Percentiles rank a stretch among this genome's conserved stretches.
Evolutionary conservation across 2,113 vertebrate genomes (phyloP).

Genomic region (Gymnarchus niloticus): DNA sequence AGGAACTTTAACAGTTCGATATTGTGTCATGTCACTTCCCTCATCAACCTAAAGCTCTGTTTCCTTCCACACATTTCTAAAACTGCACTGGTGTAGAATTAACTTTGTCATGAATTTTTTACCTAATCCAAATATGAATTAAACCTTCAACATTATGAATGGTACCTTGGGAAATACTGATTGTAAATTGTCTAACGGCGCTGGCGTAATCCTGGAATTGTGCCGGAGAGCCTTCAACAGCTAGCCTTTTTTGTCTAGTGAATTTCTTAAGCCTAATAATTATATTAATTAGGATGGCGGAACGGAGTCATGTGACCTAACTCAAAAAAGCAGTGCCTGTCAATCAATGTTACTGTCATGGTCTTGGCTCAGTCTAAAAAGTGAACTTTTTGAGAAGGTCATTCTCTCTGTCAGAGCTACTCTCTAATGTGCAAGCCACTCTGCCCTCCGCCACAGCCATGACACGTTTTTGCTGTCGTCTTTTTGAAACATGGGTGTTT

Average conservation of each 20-base stretch:
- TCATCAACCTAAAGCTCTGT: not conserved
- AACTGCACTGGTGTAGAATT: slow-evolving; percentile 1
- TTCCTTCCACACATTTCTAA: not conserved
- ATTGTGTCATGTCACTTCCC: not conserved
- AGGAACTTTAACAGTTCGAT: not conserved
- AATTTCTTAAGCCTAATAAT: not conserved
- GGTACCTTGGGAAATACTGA: not conserved
- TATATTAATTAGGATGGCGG: not conserved
- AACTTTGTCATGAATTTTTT: not conserved
- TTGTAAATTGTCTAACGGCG: not conserved
- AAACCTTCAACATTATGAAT: not conserved
- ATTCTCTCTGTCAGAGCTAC: not conserved
- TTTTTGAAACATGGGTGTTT: not conserved
- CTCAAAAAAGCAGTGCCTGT: not conserved
- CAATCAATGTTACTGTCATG: not conserved
- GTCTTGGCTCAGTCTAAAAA: not conserved
- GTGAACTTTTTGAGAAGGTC: too few species aligned
- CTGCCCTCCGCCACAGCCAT: not conserved
- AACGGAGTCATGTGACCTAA: slow-evolving; percentile 24
- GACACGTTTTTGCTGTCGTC: not conserved
- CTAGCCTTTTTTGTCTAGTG: not conserved
- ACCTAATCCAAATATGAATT: not conserved
- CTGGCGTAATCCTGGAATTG: not conserved
- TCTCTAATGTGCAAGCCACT: not conserved
- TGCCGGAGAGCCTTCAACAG: not conserved